These are phyloP conservation scores for Lydus trimaculatus DNA, from an alignment of 2,888 invertebrate genomes.

Conservation along the genomic window DNA sequence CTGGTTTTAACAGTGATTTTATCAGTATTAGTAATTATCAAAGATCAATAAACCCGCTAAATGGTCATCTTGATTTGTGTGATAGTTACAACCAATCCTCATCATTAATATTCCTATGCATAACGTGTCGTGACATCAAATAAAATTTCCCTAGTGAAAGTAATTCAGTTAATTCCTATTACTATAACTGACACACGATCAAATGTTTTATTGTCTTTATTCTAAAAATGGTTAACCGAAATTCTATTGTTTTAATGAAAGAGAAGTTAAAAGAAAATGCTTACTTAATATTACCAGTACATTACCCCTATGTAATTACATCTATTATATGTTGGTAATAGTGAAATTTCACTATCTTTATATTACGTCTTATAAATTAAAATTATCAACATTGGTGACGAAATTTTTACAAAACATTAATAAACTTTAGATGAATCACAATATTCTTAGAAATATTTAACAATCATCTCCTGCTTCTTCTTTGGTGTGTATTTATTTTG, in stretches of 20 bases:
- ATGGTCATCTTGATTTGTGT: too few species aligned
- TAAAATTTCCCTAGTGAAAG: slow-evolving; percentile 28
- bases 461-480: background rate
- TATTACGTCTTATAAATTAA: background rate
- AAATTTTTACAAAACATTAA: background rate
- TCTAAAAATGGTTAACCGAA: slow-evolving; percentile 26
- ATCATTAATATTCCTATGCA: background rate
- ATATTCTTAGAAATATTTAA: too few species aligned
- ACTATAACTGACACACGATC: background rate
- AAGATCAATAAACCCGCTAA: too few species aligned
- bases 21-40: too few species aligned
- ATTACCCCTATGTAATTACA: slow-evolving; percentile 6
- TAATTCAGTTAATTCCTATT: slow-evolving; percentile 16
- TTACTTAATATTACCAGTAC: background rate
- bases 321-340: background rate
- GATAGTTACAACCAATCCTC: background rate
- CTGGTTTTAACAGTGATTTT: too few species aligned
- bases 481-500: background rate
- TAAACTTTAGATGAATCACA: background rate
- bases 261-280: background rate
- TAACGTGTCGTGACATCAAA: too few species aligned
- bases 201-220: slow-evolving; percentile 21
- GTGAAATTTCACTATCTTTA: slow-evolving; percentile 6
- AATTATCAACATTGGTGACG: background rate
- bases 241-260: slow-evolving; percentile 3